Evolutionary conservation across 1,140 invertebrate genomes (phyloP).

Genomic region (Euwallacea similis): DNA sequence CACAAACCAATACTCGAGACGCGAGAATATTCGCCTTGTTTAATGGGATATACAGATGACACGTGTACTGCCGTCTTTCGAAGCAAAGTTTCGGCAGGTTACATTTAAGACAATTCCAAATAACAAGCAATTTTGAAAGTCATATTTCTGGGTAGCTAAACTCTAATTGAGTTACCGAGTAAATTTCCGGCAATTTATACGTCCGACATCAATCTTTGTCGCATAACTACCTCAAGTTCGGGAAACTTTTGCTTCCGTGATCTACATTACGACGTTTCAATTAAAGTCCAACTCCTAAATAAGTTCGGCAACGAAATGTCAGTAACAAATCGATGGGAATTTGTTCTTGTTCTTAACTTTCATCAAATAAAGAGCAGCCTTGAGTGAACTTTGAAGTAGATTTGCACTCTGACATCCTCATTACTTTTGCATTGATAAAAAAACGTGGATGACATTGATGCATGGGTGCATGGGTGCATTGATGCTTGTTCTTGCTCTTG

Average conservation of each 20-base stretch:
- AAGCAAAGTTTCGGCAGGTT: no score
- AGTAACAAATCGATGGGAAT: background rate
- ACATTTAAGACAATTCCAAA: no score
- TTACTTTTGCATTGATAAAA: no score
- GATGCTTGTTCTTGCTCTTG: no score
- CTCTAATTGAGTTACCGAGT: constrained; percentile 6
- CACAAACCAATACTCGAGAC: no score
- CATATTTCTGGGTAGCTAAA: background rate
- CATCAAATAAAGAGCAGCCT: background rate
- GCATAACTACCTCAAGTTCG: background rate
- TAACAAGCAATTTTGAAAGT: background rate
- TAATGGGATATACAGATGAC: no score
- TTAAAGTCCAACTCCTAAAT: constrained; percentile 2
- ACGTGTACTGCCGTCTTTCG: no score
- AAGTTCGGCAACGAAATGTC: background rate
- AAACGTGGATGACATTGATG: no score
- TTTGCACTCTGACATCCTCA: no score
- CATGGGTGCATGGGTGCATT: no score
- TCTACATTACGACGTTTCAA: constrained; percentile 3
- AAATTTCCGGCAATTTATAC: constrained; percentile 7
- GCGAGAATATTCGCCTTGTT: no score
- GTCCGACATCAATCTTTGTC: constrained; percentile 6
- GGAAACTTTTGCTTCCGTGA: background rate
- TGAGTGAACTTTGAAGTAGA: background rate
- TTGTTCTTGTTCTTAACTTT: constrained; percentile 1